Evolutionary conservation across 2,797 vertebrate species (phyloP).

Genomic region (Pitangus sulphuratus): DNA sequence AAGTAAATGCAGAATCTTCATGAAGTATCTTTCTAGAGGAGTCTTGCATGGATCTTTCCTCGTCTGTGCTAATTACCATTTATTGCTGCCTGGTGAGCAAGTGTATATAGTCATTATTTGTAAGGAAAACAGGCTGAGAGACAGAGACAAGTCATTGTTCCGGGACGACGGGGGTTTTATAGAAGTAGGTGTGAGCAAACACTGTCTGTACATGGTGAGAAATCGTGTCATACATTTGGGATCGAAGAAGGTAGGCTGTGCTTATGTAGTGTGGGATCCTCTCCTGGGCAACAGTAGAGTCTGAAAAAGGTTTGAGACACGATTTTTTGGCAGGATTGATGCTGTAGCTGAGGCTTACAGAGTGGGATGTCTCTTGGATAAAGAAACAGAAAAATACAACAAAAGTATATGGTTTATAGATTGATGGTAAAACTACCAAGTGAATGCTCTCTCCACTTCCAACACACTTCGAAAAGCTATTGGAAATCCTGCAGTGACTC

Average conservation of each 20-base stretch:
- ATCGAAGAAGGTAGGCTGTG: not conserved
- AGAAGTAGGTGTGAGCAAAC: slow-evolving; percentile 18
- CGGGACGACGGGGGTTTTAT: not conserved
- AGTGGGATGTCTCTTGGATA: not conserved
- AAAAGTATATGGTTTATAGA: not conserved
- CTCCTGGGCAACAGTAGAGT: not conserved
- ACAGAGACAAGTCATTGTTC: not conserved
- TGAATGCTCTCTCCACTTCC: not conserved
- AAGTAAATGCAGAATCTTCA: slow-evolving; percentile 28
- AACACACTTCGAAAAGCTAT: not conserved
- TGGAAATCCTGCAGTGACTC: slow-evolving; percentile 16
- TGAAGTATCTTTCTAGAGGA: slow-evolving; percentile 11
- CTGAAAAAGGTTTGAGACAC: not conserved
- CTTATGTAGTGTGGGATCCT: not conserved
- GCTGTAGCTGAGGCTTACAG: not conserved
- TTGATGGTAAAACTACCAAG: not conserved
- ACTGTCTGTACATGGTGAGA: not conserved
- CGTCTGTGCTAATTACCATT: slow-evolving; percentile 38
- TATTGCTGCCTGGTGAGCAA: slow-evolving; percentile 31
- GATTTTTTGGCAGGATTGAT: not conserved
- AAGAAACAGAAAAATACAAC: not conserved
- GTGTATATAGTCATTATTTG: not conserved
- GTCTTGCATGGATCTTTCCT: slow-evolving; percentile 15
- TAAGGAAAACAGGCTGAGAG: not conserved
- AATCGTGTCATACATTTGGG: not conserved